Conservation (phyloP, 2,797 vertebrate species). For the Bothrops alternatus region DNA sequence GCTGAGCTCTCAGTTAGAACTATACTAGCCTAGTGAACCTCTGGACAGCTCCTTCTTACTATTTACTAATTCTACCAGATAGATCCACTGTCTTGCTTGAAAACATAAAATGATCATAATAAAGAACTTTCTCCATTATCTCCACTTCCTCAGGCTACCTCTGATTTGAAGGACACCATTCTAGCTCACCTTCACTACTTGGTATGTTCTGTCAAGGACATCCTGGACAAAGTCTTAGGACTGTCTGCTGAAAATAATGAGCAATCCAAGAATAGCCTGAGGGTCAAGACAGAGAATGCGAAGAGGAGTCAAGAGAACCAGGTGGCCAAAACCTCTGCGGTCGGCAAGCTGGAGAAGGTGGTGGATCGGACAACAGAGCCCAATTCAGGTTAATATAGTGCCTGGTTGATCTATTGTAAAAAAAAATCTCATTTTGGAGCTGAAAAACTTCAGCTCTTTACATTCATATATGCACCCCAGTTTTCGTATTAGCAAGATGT, state of each 20-base stretch:
- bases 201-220: constrained; percentile 54
- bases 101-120: not conserved
- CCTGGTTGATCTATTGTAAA: not conserved
- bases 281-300: constrained; percentile 57
- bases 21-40: not conserved
- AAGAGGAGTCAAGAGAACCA: constrained; percentile 66
- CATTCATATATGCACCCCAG: no score
- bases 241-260: constrained; percentile 61
- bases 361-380: constrained; percentile 64
- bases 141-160: constrained; percentile 64
- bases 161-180: constrained; percentile 73
- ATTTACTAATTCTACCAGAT: not conserved
- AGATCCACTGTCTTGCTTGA: not conserved
- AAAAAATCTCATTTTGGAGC: not conserved
- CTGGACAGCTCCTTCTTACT: not conserved
- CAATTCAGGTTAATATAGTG: constrained; percentile 66
- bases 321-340: constrained; percentile 65
- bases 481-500: not conserved
- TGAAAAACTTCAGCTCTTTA: not conserved
- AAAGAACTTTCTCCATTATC: not conserved
- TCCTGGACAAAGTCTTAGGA: constrained; percentile 68
- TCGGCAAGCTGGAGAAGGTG: constrained; percentile 70
- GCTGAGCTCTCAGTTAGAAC: not conserved
- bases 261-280: constrained; percentile 62
- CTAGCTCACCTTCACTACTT: constrained; percentile 68